A percentile compares a stretch with the other conserved stretches of the same genome.
Conservation (phyloP, 2,888 invertebrate species). For the Sphaeridia pumilis region DNA sequence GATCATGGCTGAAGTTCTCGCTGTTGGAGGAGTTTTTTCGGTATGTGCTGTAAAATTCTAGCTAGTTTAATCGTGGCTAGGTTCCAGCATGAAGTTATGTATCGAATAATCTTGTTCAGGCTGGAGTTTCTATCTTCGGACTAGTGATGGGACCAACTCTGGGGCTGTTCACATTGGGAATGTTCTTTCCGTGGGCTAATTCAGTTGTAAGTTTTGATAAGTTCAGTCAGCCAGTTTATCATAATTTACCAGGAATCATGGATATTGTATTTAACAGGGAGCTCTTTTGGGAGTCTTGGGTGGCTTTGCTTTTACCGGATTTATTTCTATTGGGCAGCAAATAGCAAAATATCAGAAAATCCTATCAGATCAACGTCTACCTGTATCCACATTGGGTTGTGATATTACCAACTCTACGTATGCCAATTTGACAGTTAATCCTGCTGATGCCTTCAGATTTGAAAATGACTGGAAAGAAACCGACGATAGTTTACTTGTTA, state of each 20-base stretch:
- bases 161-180: constrained; percentile 25
- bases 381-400: constrained; percentile 5
- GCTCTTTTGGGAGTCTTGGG: constrained; percentile 23
- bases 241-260: too few species aligned
- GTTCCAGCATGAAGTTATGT: too few species aligned
- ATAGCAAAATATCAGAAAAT: constrained; percentile 20
- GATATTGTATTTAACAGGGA: too few species aligned
- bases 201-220: constrained; percentile 4
- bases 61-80: too few species aligned
- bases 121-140: constrained; percentile 21
- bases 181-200: constrained; percentile 30
- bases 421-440: not conserved
- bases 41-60: constrained; percentile 38
- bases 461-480: constrained; percentile 4
- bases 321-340: constrained; percentile 26
- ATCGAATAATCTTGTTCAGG: constrained; percentile 9
- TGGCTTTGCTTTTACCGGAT: constrained; percentile 18
- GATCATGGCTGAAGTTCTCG: constrained; percentile 61
- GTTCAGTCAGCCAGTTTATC: too few species aligned
- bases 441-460: too few species aligned
- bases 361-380: constrained; percentile 23
- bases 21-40: constrained; percentile 75
- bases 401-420: not conserved
- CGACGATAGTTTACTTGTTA: not conserved
- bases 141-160: constrained; percentile 24